Conservation (phyloP, 2,113 vertebrate species). For the Urocitellus parryii region DNA sequence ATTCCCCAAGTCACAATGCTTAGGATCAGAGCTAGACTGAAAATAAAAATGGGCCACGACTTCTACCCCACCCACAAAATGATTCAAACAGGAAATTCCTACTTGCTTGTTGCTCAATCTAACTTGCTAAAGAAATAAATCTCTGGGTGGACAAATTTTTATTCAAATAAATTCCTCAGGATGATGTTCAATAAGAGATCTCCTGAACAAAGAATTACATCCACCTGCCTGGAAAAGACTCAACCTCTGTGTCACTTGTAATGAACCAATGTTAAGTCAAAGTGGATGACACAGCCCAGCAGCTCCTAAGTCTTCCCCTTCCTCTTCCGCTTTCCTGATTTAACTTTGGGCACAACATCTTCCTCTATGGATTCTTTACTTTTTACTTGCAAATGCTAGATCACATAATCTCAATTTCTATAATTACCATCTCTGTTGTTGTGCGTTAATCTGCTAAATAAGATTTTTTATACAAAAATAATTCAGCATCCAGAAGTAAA, state of each 20-base stretch:
- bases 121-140: conserved; percentile 55
- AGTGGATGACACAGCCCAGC: not conserved
- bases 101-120: conserved; percentile 51
- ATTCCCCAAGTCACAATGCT: conserved; percentile 1
- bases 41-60: conserved; percentile 48
- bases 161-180: conserved; percentile 72
- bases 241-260: not conserved
- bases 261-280: not conserved
- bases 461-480: conserved; percentile 20
- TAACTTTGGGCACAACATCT: not conserved
- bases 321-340: not conserved
- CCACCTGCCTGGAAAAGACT: conserved; percentile 3
- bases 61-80: conserved; percentile 68
- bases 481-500: not conserved
- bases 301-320: not conserved
- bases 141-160: conserved; percentile 62
- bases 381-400: not conserved
- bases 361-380: not conserved
- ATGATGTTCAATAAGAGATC: not conserved
- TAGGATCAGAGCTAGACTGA: conserved; percentile 1
- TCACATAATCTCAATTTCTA: not conserved
- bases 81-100: conserved; percentile 55
- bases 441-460: not conserved
- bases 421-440: not conserved
- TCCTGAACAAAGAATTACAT: not conserved